Evolutionary conservation across 2,888 invertebrate genomes (phyloP).

Genomic region (Pomacea canaliculata): DNA sequence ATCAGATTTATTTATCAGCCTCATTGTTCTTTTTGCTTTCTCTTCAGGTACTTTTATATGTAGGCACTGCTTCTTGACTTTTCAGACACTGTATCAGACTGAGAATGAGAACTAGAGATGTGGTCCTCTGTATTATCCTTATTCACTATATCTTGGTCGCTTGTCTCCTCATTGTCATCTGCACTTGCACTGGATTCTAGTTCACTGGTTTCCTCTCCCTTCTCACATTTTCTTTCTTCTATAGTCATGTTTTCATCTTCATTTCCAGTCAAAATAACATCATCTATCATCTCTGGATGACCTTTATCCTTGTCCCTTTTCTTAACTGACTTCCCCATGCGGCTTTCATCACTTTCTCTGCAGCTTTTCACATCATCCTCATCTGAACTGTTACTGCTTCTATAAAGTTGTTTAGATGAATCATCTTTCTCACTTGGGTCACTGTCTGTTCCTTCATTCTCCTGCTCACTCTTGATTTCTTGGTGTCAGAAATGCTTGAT

Average conservation of each 20-base stretch:
- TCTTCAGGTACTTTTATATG: background rate
- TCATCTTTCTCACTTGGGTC: constrained; percentile 5
- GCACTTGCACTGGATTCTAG: background rate
- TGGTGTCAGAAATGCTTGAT: background rate
- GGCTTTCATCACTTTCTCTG: background rate
- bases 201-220: constrained; percentile 2
- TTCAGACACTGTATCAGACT: no score
- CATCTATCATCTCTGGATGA: background rate
- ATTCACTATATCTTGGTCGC: background rate
- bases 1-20: no score
- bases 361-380: background rate
- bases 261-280: background rate
- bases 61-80: no score
- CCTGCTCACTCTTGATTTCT: background rate
- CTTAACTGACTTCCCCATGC: background rate
- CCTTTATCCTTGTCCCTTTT: background rate
- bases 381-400: background rate
- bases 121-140: background rate
- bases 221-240: background rate
- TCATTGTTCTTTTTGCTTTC: background rate
- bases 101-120: no score
- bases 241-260: background rate
- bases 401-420: no score
- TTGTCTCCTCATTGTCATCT: constrained; percentile 4
- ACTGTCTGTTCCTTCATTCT: constrained; percentile 3